phyloP scores from a whole-genome alignment of 2,113 vertebrate genomes.

The Amazona guildingii region DNA sequence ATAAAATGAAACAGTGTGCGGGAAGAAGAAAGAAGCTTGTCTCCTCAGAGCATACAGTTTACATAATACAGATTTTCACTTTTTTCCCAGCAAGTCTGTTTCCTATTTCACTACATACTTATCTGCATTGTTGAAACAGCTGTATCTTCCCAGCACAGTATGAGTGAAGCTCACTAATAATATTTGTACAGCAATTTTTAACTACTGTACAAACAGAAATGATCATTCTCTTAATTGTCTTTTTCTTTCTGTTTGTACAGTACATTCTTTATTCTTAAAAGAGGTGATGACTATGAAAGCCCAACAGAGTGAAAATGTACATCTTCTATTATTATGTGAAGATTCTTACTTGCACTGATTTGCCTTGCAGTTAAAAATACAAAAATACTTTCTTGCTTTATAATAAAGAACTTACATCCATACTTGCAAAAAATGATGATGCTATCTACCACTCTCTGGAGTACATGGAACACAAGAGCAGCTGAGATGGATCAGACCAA shows the following conservation, averaged over 20 bases:
- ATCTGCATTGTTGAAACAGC: conserved; percentile 59
- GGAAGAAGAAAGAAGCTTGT: background rate
- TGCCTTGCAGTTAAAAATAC: background rate
- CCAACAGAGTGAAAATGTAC: background rate
- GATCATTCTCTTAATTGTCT: conserved; percentile 24
- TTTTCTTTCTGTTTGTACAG: background rate
- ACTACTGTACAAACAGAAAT: conserved; percentile 51
- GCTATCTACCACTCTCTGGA: background rate
- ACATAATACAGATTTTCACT: background rate
- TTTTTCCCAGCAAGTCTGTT: conserved; percentile 21
- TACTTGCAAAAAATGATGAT: background rate
- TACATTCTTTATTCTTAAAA: conserved; percentile 29
- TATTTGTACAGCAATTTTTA: conserved; percentile 60
- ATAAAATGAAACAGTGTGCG: background rate
- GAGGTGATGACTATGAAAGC: background rate
- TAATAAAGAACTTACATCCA: background rate
- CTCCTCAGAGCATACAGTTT: background rate
- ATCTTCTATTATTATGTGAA: background rate
- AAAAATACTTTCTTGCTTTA: background rate
- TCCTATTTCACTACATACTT: conserved; percentile 27
- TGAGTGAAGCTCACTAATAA: conserved; percentile 38
- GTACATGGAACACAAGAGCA: background rate
- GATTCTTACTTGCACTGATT: background rate
- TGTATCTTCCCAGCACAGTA: conserved; percentile 9
- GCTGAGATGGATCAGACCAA: background rate